phyloP scores from a whole-genome alignment of 2,113 vertebrate species.

The Spheniscus mendiculus region DNA sequence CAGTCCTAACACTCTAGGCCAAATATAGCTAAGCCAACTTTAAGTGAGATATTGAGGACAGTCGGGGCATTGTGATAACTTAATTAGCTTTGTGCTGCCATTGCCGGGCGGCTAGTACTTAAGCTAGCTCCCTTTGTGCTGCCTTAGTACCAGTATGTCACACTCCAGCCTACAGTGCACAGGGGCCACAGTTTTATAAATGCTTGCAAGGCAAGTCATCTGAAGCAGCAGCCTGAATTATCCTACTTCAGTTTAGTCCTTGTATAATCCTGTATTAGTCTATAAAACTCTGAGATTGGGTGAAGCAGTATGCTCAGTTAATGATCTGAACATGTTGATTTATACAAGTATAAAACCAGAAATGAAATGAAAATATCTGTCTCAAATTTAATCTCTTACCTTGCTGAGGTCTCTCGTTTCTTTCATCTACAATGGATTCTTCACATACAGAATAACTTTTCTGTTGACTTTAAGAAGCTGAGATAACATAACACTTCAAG shows the following conservation, averaged over 20 bases:
- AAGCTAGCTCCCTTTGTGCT: not conserved
- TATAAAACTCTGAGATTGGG: not conserved
- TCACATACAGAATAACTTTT: not conserved
- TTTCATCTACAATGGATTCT: not conserved
- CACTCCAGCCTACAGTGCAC: not conserved
- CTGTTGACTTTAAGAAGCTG: not conserved
- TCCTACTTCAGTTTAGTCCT: not conserved
- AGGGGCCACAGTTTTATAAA: not conserved
- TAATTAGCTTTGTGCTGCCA: not conserved
- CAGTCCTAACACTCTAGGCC: not conserved
- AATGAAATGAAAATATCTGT: not conserved
- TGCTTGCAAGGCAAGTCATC: not conserved
- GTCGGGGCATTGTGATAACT: not conserved
- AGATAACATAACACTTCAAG: slow-evolving; percentile 37
- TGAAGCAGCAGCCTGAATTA: not conserved
- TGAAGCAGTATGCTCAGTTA: not conserved
- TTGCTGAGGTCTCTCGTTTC: not conserved
- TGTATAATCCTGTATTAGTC: not conserved
- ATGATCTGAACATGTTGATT: not conserved
- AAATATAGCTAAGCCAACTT: not conserved
- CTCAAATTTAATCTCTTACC: slow-evolving; percentile 29
- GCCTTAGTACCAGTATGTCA: not conserved
- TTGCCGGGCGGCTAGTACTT: not conserved
- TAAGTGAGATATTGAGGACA: not conserved
- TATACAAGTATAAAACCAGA: not conserved